These are phyloP conservation scores for Polyommatus icarus DNA, from an alignment of 2,888 invertebrate genomes.

Conservation along the genomic window DNA sequence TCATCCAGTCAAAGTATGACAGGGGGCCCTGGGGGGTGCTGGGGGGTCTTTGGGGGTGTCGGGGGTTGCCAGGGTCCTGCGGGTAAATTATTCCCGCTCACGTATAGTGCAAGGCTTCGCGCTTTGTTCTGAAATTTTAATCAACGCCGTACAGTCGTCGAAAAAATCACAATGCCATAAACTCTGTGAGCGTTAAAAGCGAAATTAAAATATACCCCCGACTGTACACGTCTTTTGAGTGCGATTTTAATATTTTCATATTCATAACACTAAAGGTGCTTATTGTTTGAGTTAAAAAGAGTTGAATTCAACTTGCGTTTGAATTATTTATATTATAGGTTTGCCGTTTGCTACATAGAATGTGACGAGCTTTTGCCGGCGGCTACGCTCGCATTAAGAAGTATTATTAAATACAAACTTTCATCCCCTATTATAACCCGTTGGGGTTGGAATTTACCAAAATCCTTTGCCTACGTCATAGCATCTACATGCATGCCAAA, in stretches of 20 bases:
- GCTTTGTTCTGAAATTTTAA: constrained; percentile 74
- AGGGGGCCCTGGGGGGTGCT: constrained; percentile 38
- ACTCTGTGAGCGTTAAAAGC: constrained; percentile 38
- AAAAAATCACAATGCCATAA: constrained; percentile 41
- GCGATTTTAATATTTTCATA: constrained; percentile 2
- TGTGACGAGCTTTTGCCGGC: too few relatives aligned
- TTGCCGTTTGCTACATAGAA: not conserved
- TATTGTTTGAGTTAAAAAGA: constrained; percentile 9
- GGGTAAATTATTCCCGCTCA: constrained; percentile 73
- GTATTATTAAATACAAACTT: too few relatives aligned
- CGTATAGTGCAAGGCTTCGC: constrained; percentile 60
- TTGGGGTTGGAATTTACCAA: too few relatives aligned
- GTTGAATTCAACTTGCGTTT: not conserved
- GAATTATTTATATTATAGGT: too few relatives aligned
- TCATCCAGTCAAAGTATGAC: constrained; percentile 62
- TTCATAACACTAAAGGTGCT: constrained; percentile 22
- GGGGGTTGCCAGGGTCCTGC: constrained; percentile 56
- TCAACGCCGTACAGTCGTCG: constrained; percentile 49
- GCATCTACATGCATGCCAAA: too few relatives aligned
- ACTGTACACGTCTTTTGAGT: constrained; percentile 30
- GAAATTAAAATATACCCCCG: constrained; percentile 36
- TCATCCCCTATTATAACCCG: too few relatives aligned
- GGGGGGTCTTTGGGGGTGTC: constrained; percentile 35
- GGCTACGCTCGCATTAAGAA: too few relatives aligned
- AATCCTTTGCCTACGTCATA: too few relatives aligned